Base-by-base conservation (phyloP, 2,113 vertebrate species). In the Brienomyrus brachyistius region DNA sequence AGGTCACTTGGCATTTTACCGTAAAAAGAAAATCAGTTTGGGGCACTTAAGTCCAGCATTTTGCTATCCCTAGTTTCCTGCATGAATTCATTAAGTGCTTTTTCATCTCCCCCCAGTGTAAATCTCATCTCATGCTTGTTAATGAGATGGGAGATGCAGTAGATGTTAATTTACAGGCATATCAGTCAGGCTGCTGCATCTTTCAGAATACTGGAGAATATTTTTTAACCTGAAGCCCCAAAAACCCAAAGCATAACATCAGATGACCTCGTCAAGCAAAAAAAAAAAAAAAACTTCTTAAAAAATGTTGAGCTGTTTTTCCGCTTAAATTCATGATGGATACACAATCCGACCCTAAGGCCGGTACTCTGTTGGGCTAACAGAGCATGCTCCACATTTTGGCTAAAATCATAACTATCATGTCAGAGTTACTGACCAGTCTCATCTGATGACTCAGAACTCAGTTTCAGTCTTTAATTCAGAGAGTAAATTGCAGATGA, bases 51-150 rank as follows among this genome's bases (percentile, higher is more conserved):
- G 51, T 87, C 74, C 74, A 43, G 31, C 70, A 48, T 35, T 87
- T 35, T 51, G 15, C n/a, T 54, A 4, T 54, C 23, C 51, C 50
- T 35, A 40, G 50, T 54, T 31, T 54, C 51, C 27, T 6, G 27
- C 51, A 87, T 31, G 27, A 87, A 48, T 87, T 87, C 50, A 54
- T 54, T 87, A 87, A 52, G 51, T 54, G 48, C 51, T 5, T 17
- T 50, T 54, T 17, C 62, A 70, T 70, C 62, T 70, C 62, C 27
- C 50, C 31, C n/a, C 31, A 87, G 85, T n/a, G 51, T 87, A 35
- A 54, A 87, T 35, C 50, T 87, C 85, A 87, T 87, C 50, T 87
- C n/a, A 87, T 6, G 15, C 47, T n/a, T 86, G n/a, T 86, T 86
- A 50, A 86, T 35, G 48, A 84, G n/a, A 50, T 19, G 50, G n/a